phyloP scores from a whole-genome alignment of 2,113 vertebrate species.

The Vulpes lagopus region DNA sequence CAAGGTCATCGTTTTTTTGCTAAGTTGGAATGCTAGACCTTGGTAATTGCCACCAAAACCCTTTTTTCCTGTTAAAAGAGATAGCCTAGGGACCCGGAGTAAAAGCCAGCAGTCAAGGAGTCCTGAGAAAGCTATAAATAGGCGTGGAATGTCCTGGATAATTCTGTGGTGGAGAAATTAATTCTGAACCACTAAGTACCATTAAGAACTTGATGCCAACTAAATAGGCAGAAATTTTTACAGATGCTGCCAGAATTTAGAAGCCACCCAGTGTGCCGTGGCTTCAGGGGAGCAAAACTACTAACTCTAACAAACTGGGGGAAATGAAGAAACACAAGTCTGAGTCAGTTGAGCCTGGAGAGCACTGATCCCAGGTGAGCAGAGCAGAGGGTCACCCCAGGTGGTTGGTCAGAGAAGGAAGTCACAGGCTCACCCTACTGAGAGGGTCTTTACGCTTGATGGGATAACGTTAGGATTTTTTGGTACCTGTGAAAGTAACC shows the following conservation, averaged over 20 bases:
- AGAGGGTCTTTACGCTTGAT: neutral
- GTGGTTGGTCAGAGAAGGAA: neutral
- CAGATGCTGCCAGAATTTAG: neutral
- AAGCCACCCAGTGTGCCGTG: neutral
- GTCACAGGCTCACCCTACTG: no score
- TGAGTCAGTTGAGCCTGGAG: neutral
- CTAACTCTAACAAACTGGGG: neutral
- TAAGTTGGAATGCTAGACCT: neutral
- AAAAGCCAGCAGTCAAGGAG: neutral
- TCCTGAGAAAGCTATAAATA: neutral
- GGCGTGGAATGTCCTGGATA: neutral
- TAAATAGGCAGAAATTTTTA: slow-evolving; percentile 33
- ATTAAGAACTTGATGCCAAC: slow-evolving; percentile 28
- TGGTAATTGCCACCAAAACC: neutral
- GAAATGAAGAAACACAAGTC: neutral
- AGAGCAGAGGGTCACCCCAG: neutral
- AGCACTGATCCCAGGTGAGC: neutral
- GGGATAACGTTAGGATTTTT: neutral
- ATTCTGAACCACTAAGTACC: slow-evolving; percentile 39
- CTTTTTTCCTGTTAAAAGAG: neutral
- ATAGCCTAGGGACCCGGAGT: neutral
- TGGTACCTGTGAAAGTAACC: neutral
- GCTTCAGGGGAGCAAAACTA: neutral
- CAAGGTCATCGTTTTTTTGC: neutral
- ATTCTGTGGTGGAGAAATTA: slow-evolving; percentile 17